A percentile compares a stretch with the other conserved stretches of the same genome.
These are phyloP conservation scores for Coptotermes formosanus DNA, from an alignment of 1,140 invertebrate genomes.

Conservation along the genomic window DNA sequence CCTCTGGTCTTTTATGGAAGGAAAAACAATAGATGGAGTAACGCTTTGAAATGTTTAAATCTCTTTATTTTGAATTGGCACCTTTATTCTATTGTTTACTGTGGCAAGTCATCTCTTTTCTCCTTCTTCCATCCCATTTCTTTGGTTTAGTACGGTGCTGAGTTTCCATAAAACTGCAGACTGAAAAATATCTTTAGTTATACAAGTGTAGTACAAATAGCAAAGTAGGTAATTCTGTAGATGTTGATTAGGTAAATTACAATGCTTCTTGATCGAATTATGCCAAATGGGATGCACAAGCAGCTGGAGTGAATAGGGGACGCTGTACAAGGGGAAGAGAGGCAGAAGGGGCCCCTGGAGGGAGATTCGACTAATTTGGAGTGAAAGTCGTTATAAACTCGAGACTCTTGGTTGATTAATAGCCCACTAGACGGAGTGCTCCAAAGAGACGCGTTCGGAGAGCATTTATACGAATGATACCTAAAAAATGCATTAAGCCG, in stretches of 20 bases:
- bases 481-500: neutral
- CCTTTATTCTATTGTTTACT: neutral
- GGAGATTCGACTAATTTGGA: slow-evolving; percentile 16
- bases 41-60: slow-evolving; percentile 11
- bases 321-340: neutral
- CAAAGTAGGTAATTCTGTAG: neutral
- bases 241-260: neutral
- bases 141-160: neutral
- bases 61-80: slow-evolving; percentile 19
- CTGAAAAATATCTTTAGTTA: neutral
- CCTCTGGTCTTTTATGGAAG: neutral
- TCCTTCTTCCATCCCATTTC: neutral
- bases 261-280: neutral
- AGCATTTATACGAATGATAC: neutral
- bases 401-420: neutral
- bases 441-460: neutral
- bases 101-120: neutral
- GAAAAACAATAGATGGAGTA: neutral
- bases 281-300: neutral
- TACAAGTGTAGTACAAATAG: neutral
- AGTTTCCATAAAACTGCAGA: neutral
- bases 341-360: neutral
- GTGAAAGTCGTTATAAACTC: slow-evolving; percentile 16
- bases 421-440: neutral
- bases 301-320: neutral